These are phyloP conservation scores for Ligdia adustata DNA, from an alignment of 2,888 invertebrate genomes.

Conservation along the genomic window DNA sequence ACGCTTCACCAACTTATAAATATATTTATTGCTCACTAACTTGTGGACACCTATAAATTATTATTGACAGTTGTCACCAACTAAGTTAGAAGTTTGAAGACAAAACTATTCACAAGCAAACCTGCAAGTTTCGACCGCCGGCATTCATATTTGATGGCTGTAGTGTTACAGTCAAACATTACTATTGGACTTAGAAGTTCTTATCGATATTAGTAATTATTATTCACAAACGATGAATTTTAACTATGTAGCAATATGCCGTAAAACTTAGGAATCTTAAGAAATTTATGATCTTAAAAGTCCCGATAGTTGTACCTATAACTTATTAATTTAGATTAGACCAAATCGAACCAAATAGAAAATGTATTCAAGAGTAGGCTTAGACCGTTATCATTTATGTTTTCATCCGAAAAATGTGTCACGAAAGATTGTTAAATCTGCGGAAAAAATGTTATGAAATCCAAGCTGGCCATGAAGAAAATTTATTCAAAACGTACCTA, in stretches of 20 bases:
- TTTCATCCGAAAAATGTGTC: conserved; percentile 15
- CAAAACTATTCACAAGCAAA: conserved; percentile 16
- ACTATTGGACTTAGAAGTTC: conserved; percentile 1
- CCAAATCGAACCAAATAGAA: too few species aligned
- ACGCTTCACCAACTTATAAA: conserved; percentile 38
- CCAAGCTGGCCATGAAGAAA: conserved; percentile 22
- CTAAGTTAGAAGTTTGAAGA: conserved; percentile 26
- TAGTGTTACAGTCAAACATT: conserved; percentile 2
- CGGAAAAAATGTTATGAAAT: conserved; percentile 17
- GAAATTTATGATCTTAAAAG: too few species aligned
- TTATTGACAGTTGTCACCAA: conserved; percentile 47
- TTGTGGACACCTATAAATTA: conserved; percentile 46
- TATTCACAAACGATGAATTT: too few species aligned
- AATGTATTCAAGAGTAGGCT: background rate
- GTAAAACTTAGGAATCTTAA: too few species aligned
- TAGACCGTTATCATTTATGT: conserved; percentile 14
- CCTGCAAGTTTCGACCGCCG: conserved; percentile 16
- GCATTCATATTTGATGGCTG: conserved; percentile 19
- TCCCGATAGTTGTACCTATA: too few species aligned
- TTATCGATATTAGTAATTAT: too few species aligned
- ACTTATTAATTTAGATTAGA: too few species aligned
- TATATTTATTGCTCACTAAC: conserved; percentile 48
- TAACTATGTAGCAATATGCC: too few species aligned
- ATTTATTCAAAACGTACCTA: conserved; percentile 23
- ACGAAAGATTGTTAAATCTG: conserved; percentile 18